Conservation (phyloP, 2,797 vertebrate species). For the Artibeus jamaicensis region DNA sequence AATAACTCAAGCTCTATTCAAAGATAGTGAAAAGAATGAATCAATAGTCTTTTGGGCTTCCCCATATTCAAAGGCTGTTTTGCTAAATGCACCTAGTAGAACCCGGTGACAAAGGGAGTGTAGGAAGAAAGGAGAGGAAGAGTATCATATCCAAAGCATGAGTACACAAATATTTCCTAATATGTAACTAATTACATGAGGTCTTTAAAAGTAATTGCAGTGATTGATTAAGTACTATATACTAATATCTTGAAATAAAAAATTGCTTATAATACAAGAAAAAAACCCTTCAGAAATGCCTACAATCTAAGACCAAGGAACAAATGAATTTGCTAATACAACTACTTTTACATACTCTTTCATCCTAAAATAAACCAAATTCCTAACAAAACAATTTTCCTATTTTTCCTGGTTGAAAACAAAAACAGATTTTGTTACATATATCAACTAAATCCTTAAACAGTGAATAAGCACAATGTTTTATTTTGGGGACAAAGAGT, state of each 20-base stretch:
- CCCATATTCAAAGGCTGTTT: background rate
- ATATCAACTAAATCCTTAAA: background rate
- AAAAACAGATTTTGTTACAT: background rate
- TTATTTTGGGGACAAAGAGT: background rate
- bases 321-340: background rate
- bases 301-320: background rate
- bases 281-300: background rate
- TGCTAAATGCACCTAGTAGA: background rate
- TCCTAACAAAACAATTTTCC: slow-evolving; percentile 19
- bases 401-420: background rate
- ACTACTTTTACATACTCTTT: slow-evolving; percentile 14
- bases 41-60: background rate
- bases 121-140: background rate
- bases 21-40: background rate
- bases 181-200: background rate
- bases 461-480: background rate
- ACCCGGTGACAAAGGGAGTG: background rate
- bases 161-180: background rate
- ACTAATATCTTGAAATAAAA: background rate
- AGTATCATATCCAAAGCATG: background rate
- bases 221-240: background rate
- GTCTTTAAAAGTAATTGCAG: slow-evolving; percentile 10
- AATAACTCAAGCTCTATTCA: background rate
- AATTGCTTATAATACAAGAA: background rate
- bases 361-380: slow-evolving; percentile 11